Percentiles rank a stretch among this genome's conserved stretches.
Conservation (phyloP, 2,888 invertebrate species). For the Mythimna loreyi region DNA sequence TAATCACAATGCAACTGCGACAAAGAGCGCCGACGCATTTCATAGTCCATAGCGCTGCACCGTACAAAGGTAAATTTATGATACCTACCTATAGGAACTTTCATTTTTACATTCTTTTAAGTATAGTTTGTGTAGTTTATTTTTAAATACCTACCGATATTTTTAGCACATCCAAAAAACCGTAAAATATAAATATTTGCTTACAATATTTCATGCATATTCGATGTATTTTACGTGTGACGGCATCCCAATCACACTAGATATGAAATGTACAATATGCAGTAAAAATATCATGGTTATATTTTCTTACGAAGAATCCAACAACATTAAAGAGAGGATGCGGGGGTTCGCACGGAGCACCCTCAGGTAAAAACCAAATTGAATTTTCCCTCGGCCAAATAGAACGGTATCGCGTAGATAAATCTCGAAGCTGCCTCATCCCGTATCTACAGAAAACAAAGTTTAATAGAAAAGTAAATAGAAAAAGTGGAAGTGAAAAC, state of each 20-base stretch:
- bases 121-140: neutral
- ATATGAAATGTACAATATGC: slow-evolving; percentile 70
- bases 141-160: neutral
- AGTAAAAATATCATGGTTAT: slow-evolving; percentile 79
- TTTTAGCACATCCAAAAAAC: neutral
- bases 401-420: slow-evolving; percentile 88
- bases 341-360: slow-evolving; percentile 83
- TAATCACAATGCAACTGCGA: too few relatives aligned
- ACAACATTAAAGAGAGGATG: slow-evolving; percentile 82
- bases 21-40: too few relatives aligned
- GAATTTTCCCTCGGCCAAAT: slow-evolving; percentile 87
- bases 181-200: slow-evolving; percentile 22
- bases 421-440: slow-evolving; percentile 86
- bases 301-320: slow-evolving; percentile 78
- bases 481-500: slow-evolving; percentile 84
- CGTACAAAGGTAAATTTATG: too few relatives aligned
- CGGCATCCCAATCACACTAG: slow-evolving; percentile 47
- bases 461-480: slow-evolving; percentile 89
- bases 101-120: neutral
- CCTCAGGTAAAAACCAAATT: slow-evolving; percentile 90
- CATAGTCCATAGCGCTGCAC: too few relatives aligned
- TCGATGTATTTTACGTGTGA: slow-evolving; percentile 45
- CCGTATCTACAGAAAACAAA: slow-evolving; percentile 86
- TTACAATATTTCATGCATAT: slow-evolving; percentile 29
- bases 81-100: too few relatives aligned